These are phyloP conservation scores for Kryptolebias ocellatus DNA, from an alignment of 2,797 vertebrate species.

Conservation along the genomic window DNA sequence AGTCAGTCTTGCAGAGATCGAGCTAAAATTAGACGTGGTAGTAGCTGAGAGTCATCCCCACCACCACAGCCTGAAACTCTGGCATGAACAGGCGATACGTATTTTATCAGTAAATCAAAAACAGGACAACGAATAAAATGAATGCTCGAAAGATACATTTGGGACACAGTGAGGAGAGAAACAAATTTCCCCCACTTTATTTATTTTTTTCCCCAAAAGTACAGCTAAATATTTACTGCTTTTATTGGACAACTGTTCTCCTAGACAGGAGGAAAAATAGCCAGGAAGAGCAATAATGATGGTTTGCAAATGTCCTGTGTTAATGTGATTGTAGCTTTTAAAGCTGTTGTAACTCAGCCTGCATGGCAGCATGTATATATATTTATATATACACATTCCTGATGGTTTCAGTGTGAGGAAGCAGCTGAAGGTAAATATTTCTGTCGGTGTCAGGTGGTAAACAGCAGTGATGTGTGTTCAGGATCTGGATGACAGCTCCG, in stretches of 20 bases:
- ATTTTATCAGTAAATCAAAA: too few species aligned
- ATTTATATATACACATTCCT: constrained; percentile 2
- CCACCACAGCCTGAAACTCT: too few species aligned
- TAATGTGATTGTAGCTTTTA: too few species aligned
- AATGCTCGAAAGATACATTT: too few species aligned
- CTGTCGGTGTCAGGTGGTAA: constrained; percentile 55
- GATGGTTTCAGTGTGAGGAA: constrained; percentile 18
- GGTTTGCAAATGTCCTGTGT: background rate
- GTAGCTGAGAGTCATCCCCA: too few species aligned
- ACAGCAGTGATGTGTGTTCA: constrained; percentile 48
- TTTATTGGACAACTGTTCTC: too few species aligned
- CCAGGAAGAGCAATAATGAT: background rate
- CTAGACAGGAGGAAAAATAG: background rate
- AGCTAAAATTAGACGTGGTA: too few species aligned
- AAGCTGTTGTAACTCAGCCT: constrained; percentile 20
- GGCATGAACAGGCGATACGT: too few species aligned
- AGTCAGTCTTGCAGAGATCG: too few species aligned
- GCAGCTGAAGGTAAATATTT: constrained; percentile 50
- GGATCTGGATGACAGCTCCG: constrained; percentile 43
- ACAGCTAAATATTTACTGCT: too few species aligned
- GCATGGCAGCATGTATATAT: constrained; percentile 7
- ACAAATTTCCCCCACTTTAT: too few species aligned
- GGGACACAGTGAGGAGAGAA: background rate
- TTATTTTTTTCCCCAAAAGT: too few species aligned
- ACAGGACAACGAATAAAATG: background rate